These are phyloP conservation scores for Trichogramma dendrolimi DNA, from an alignment of 2,888 invertebrate genomes.

Conservation along the genomic window DNA sequence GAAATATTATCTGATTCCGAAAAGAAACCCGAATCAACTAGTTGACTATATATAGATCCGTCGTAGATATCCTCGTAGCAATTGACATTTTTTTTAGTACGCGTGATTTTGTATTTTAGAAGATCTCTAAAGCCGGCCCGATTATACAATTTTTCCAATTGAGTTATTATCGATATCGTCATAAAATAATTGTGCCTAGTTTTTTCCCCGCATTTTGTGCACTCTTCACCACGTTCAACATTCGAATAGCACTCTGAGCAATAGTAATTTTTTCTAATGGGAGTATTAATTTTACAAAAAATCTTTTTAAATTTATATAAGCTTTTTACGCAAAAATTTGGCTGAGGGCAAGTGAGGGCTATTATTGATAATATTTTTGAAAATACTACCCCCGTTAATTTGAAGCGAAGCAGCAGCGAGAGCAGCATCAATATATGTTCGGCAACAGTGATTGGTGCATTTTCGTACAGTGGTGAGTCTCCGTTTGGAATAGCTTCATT, in stretches of 20 bases:
- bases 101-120: background rate
- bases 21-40: constrained; percentile 6
- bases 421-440: background rate
- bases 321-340: constrained; percentile 3
- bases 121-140: background rate
- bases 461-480: background rate
- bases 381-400: background rate
- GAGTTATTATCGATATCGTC: constrained; percentile 1
- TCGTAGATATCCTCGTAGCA: constrained; percentile 27
- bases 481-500: background rate
- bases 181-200: constrained; percentile 3
- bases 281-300: background rate
- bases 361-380: background rate
- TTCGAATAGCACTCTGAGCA: constrained; percentile 4
- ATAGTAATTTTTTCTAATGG: constrained; percentile 6
- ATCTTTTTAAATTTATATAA: constrained; percentile 8
- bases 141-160: constrained; percentile 6
- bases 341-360: background rate
- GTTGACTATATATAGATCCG: background rate
- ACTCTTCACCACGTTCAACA: background rate
- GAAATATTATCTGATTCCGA: constrained; percentile 22
- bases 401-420: background rate
- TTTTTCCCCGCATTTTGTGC: background rate
- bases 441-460: background rate
- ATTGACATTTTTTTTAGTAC: background rate